Evolutionary conservation across 2,888 invertebrate genomes (phyloP).

Genomic region (Apamea anceps): DNA sequence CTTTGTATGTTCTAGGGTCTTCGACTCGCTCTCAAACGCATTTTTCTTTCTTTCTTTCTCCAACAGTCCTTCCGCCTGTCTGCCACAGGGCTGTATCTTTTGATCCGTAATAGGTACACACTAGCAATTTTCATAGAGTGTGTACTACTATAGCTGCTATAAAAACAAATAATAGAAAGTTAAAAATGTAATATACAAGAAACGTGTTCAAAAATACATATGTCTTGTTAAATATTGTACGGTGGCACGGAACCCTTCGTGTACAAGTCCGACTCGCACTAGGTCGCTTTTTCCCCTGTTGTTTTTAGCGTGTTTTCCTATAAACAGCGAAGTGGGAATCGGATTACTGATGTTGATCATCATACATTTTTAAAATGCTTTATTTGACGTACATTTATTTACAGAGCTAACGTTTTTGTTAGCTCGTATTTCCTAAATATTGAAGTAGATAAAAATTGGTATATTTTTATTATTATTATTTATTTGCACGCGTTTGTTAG

Average conservation of each 20-base stretch:
- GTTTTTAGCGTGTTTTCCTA: conserved; percentile 11
- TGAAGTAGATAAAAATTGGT: not conserved
- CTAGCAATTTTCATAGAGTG: not conserved
- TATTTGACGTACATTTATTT: not conserved
- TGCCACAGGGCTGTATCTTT: not conserved
- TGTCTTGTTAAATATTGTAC: not conserved
- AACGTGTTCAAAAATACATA: not conserved
- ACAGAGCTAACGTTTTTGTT: not conserved
- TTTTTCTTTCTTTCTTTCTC: too few species aligned
- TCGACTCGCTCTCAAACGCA: too few species aligned
- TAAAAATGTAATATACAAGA: not conserved
- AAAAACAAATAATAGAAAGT: not conserved
- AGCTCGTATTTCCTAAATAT: not conserved
- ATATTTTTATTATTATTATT: too few species aligned
- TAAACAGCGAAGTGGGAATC: conserved; percentile 5
- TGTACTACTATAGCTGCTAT: not conserved
- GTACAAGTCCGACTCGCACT: not conserved
- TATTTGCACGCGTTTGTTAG: not conserved
- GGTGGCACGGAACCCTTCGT: not conserved
- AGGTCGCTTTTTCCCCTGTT: not conserved
- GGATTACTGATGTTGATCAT: not conserved
- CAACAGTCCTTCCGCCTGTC: not conserved
- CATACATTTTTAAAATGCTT: conserved; percentile 3
- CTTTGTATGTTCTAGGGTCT: not conserved
- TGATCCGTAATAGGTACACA: not conserved